Base-by-base conservation (phyloP, 2,797 vertebrate genomes). In the Cyprinodon diabolis region DNA sequence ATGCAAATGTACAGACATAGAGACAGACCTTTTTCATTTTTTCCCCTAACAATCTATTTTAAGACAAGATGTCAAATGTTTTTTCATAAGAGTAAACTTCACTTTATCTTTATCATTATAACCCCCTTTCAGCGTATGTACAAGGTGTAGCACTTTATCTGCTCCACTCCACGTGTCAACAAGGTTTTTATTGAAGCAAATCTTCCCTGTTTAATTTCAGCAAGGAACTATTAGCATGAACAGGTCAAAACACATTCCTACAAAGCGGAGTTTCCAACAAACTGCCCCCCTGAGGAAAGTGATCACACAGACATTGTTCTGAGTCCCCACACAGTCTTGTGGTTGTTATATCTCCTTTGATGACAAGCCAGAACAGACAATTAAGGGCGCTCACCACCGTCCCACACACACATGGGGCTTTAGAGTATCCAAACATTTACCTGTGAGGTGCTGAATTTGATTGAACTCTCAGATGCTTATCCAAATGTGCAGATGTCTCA, bases 401-500 rank as follows among this genome's bases (percentile, higher is more conserved):
- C 75, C 68, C 52, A 72, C 58, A 52, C 35, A 68, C 72, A 45
- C 66, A 70, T 6, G 68, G 6, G 15, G 23, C 45, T 80, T 57
- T 43, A 76, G 79, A 84, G 89, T 88, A 88, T 87, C 84, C 80
- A 91, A 93, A 91, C 88, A 86, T 92, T 91, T 86, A 84, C 68
- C 82, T 78, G 91, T 84, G 81, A 90, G 77, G 74, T 92, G 90
- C 92, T 95, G 94, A 92, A 93, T 91, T 89, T 89, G 90, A 92
- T 90, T 90, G 70, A 90, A 80, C 83, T 84, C 92, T 93, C 88
- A 93, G 83, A 93, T 77, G 81, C 82, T 89, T 93, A 89, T 95
- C 82, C 92, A 94, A 93, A 89, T 48, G 79, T 87, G 85, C 93
- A 93, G 93, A 90, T 95, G 90, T 93, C 91, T 91, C 90, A 66